These are phyloP conservation scores for Vulpes lagopus DNA, from an alignment of 2,113 vertebrate species.

Conservation along the genomic window DNA sequence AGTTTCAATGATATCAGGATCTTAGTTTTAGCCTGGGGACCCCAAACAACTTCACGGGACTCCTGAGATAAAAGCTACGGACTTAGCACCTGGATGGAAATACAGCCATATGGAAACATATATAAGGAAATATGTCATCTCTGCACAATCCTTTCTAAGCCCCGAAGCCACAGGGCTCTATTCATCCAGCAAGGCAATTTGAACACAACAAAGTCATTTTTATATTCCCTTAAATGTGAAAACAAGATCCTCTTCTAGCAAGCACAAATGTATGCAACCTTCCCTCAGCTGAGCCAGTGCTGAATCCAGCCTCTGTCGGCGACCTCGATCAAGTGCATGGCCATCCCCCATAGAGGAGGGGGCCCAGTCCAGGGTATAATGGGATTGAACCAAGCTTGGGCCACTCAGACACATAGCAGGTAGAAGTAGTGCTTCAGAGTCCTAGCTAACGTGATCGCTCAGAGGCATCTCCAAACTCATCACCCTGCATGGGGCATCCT, in stretches of 20 bases:
- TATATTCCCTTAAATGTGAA: conserved; percentile 53
- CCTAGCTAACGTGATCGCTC: neutral
- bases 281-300: neutral
- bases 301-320: neutral
- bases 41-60: conserved; percentile 34
- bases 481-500: rapidly evolving
- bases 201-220: conserved; percentile 59
- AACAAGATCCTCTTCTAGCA: conserved; percentile 39
- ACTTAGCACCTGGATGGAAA: conserved; percentile 16
- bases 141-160: neutral
- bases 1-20: neutral
- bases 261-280: neutral
- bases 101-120: neutral
- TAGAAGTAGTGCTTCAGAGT: neutral
- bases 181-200: conserved; percentile 21
- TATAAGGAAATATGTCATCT: neutral
- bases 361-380: neutral
- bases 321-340: neutral
- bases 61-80: neutral
- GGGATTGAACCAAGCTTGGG: neutral
- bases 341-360: neutral
- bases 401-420: neutral
- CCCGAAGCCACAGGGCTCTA: conserved; percentile 1
- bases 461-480: neutral
- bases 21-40: conserved; percentile 20